Evolutionary conservation across 2,797 vertebrate species (phyloP), one percentile per base, ranked within the genome.

Genomic region (Enteromius thamalakanensis): DNA sequence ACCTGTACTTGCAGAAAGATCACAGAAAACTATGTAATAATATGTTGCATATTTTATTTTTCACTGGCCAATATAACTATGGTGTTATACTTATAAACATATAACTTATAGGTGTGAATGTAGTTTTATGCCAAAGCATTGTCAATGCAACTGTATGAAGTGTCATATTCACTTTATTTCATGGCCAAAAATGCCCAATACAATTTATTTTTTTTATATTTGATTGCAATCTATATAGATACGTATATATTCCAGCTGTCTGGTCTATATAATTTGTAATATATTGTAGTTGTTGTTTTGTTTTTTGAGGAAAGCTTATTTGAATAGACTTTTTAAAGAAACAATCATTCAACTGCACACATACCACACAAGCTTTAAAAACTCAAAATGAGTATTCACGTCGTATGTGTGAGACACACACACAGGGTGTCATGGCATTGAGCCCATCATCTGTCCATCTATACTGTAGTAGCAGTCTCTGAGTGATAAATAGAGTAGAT

Each of bases 401-500:
- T 34, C 45, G 34, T 19, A 26, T 23, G 6, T 80, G 45, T 70
- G 49, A 53, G 49, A 58, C 23, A 26, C 64, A 32, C 49, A 64
- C 8, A 3, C 23, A 75, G 42, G 15, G 91, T 89, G 89, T 89
- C 90, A 91, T 94, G 92, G 90, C 71, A 79, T 79, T 77, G 6
- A 40, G 77, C 79, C 76, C 60, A 87, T 85, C 80, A 84, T 76
- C 72, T 79, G 82, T 79, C 80, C 69, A 69, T 79, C 67, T 80
- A 70, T 82, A 80, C 81, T 70, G 80, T 85, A 83, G 87, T 86
- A 74, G 79, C 86, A 80, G 74, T 71, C 75, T 84, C 76, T 76
- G 84, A 49, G 86, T 90, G 91, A 93, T 92, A 89, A 92, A 94
- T 92, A 89, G 91, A 92, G 87, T 37, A 21, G 51, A 40, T 75